A percentile compares a stretch with the other conserved stretches of the same genome.
Conservation (phyloP, 2,113 vertebrate genomes). For the Phainopepla nitens region DNA sequence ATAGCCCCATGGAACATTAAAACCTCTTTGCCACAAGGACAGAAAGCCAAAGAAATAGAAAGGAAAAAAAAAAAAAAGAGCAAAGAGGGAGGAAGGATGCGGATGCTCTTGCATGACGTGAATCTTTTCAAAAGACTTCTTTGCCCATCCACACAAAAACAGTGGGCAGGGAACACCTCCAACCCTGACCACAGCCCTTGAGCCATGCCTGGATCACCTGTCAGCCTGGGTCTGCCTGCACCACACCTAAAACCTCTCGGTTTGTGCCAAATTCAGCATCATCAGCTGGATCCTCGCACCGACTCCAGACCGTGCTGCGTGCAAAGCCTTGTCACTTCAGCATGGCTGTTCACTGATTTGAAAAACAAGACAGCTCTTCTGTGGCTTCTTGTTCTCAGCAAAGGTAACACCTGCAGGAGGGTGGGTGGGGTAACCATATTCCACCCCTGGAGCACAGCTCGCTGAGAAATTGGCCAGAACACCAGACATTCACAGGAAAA, state of each 20-base stretch:
- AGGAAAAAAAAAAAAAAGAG: not conserved
- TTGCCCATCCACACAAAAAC: not conserved
- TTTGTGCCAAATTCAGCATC: not conserved
- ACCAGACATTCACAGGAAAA: not conserved
- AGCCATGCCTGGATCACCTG: not conserved
- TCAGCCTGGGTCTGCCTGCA: not conserved
- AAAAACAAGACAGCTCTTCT: not conserved
- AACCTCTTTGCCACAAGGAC: not conserved
- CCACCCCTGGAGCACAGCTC: not conserved
- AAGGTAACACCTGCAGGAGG: slow-evolving; percentile 8
- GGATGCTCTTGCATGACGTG: not conserved
- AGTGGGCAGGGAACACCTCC: not conserved
- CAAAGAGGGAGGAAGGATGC: not conserved
- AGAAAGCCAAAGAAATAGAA: not conserved
- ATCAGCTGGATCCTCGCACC: not conserved
- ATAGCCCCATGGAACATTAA: not conserved
- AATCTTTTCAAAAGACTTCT: not conserved
- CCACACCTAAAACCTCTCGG: not conserved
- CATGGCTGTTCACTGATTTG: not conserved
- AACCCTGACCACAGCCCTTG: not conserved
- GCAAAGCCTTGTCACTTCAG: not conserved
- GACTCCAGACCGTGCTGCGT: not conserved
- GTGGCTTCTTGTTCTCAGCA: not conserved
- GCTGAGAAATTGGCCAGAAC: not conserved
- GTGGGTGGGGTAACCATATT: not conserved